Evolutionary conservation across 2,797 vertebrate genomes (phyloP).

Genomic region (Octomys mimax): DNA sequence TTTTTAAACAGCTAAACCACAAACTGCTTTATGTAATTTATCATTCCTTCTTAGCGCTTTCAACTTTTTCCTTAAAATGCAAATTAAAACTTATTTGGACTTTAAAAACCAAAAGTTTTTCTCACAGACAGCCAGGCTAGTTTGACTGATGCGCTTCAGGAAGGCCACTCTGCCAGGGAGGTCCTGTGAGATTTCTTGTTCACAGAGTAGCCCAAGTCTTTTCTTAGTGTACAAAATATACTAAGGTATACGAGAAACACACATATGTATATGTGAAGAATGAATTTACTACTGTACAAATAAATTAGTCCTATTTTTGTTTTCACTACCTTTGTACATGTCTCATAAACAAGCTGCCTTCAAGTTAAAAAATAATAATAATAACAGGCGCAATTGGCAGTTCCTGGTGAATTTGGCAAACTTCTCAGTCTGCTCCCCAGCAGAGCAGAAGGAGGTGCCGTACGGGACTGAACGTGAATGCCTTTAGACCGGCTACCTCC

Average conservation of each 20-base stretch:
- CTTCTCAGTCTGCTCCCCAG: not conserved
- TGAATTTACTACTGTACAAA: not conserved
- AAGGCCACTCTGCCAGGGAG: not conserved
- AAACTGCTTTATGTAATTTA: slow-evolving; percentile 42
- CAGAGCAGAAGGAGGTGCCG: not conserved
- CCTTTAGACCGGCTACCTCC: not conserved
- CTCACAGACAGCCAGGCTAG: not conserved
- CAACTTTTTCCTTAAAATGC: slow-evolving; percentile 45
- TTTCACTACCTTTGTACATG: slow-evolving; percentile 14
- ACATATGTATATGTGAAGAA: not conserved
- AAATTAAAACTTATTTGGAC: slow-evolving; percentile 54
- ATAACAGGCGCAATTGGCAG: not conserved
- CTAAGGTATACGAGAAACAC: not conserved
- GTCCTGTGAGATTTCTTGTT: not conserved
- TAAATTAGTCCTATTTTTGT: slow-evolving; percentile 46
- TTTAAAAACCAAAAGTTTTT: slow-evolving; percentile 57
- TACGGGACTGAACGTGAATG: not conserved
- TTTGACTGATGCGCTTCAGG: slow-evolving; percentile 27
- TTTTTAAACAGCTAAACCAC: slow-evolving; percentile 9
- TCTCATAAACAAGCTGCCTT: slow-evolving; percentile 43
- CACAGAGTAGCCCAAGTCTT: slow-evolving; percentile 14
- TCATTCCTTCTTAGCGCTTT: slow-evolving; percentile 9
- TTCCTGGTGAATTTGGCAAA: not conserved
- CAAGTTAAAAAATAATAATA: slow-evolving; percentile 49
- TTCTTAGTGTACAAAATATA: not conserved